Base-by-base conservation (phyloP, 1,140 invertebrate species). In the Dolichoris vasculosae region DNA sequence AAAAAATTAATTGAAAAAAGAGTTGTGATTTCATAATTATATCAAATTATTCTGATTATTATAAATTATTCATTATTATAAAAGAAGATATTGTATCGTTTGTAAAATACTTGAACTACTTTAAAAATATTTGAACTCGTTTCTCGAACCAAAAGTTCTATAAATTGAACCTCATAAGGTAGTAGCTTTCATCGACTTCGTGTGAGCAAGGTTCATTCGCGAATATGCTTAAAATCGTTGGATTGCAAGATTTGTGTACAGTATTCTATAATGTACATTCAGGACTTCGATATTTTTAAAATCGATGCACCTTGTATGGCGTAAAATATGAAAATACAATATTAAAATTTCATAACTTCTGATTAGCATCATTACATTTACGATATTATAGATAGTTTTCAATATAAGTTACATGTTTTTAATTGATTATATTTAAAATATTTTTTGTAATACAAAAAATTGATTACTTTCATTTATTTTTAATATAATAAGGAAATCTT, bases 151-250 rank as follows among this genome's bases (percentile, higher is more conserved):
- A 23, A 76, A 82, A 64, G 64, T 80, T 77, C 38, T 85, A 80
- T 73, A 64, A 81, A 86, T 77, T 88, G 84, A 82, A 67, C 88
- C 87, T 85, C 84, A 88, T 88, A 88, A 87, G 87, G 88, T 73
- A 55, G 55, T 85, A 82, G 55, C 85, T 84, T 87, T 84, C 73
- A 78, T 75, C 64, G 82, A 84, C 83, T 81, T 84, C 86, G 43
- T 40, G 71, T n/a, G 80, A 55, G 73, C 51, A 48, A 69, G 9
- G 55, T 83, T 69, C 79, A 40, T 63, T 63, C 32, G 23, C 11
- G 23, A 73, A 73, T 43, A 38, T 73, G 15, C 69, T 83, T 83
- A 67, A 80, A 51, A 86, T 82, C 40, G 32, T 17, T n/a, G 30
- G 17, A 38, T 84, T 76, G 69, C 82, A 55, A 78, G 80, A 80